Evolutionary conservation across 2,113 vertebrate genomes (phyloP).

Genomic region (Anolis carolinensis): DNA sequence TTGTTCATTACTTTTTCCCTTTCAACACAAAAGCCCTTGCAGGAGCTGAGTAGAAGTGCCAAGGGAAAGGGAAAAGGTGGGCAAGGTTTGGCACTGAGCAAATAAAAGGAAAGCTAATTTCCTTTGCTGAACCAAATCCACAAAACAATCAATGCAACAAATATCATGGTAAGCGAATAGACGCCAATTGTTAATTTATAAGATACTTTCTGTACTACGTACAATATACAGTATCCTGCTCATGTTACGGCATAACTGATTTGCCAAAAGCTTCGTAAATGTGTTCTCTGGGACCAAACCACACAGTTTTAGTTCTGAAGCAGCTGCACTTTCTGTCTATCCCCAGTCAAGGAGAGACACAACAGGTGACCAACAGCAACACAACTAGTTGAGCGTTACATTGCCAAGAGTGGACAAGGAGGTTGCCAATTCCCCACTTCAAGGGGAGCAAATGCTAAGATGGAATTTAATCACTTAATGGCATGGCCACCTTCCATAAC

Average conservation of each 20-base stretch:
- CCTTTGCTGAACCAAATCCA: not conserved
- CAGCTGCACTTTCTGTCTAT: too few species aligned
- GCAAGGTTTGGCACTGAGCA: too few species aligned
- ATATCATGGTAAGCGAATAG: not conserved
- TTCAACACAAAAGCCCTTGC: not conserved
- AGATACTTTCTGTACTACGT: fast-evolving
- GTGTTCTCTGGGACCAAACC: not conserved
- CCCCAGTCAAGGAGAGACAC: too few species aligned
- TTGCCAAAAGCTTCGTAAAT: not conserved
- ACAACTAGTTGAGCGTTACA: not conserved
- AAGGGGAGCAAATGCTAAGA: not conserved
- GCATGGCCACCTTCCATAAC: too few species aligned
- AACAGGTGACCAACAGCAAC: not conserved
- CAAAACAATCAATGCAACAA: fast-evolving
- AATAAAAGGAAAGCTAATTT: not conserved
- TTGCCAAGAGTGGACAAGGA: not conserved
- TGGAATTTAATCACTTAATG: not conserved
- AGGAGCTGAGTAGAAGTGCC: not conserved
- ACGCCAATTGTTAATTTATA: not conserved
- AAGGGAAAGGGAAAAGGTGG: not conserved
- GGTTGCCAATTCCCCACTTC: not conserved
- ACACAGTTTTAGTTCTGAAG: not conserved
- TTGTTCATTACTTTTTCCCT: not conserved
- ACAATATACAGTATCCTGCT: not conserved
- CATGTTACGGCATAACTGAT: fast-evolving